Evolutionary conservation across 2,113 vertebrate species (phyloP).

Genomic region (Physeter macrocephalus): DNA sequence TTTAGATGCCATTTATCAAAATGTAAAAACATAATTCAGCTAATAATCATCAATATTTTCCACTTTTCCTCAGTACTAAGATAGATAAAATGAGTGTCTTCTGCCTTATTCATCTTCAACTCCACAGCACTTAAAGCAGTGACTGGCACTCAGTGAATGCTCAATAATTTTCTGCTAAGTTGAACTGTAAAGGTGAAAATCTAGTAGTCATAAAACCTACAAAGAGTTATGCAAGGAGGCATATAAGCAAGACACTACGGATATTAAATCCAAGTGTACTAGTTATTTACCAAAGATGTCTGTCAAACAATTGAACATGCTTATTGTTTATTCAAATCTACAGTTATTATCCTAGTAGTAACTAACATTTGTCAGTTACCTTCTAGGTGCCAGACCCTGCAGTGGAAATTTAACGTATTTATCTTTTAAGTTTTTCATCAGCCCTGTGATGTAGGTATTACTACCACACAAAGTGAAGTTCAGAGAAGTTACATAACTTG

Average conservation of each 20-base stretch:
- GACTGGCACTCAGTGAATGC: not conserved
- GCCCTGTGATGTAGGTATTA: not conserved
- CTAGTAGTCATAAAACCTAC: not conserved
- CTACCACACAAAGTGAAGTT: not conserved
- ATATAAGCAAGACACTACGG: not conserved
- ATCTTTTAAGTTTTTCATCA: not conserved
- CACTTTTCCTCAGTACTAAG: not conserved
- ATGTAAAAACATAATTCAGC: slow-evolving; percentile 13
- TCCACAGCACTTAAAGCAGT: not conserved
- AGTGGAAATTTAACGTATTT: not conserved
- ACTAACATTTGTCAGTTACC: not conserved
- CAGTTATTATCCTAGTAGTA: not conserved
- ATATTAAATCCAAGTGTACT: not conserved
- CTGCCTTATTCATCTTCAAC: not conserved
- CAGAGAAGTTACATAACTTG: not conserved
- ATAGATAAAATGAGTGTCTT: slow-evolving; percentile 5
- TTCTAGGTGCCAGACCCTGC: not conserved
- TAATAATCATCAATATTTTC: slow-evolving; percentile 39
- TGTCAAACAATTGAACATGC: not conserved
- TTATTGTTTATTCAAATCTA: not conserved
- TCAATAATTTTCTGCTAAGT: slow-evolving; percentile 26
- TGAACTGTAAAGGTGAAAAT: not conserved
- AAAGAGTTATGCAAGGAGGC: not conserved
- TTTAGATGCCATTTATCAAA: slow-evolving; percentile 35
- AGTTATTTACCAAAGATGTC: not conserved